A percentile compares a stretch with the other conserved stretches of the same genome.
phyloP scores from a whole-genome alignment of 2,113 vertebrate genomes.

The Bubo bubo region DNA sequence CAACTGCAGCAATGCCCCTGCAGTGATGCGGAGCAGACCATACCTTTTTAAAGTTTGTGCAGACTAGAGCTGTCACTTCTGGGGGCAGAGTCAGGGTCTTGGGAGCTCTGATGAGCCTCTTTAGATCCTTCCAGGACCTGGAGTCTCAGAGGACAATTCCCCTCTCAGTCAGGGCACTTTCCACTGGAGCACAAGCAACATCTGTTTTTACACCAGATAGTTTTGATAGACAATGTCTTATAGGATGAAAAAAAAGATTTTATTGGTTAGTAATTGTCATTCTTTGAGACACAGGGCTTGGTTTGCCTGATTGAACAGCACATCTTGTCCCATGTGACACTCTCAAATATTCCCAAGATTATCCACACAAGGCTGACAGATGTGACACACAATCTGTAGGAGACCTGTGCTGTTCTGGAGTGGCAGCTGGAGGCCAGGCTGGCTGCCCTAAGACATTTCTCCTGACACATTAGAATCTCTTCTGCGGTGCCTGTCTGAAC shows the following conservation, averaged over 20 bases:
- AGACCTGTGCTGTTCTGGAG: neutral
- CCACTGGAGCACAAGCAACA: fast-evolving
- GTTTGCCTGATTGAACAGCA: neutral
- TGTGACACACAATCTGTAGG: neutral
- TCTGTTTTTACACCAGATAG: neutral
- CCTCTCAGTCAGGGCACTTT: neutral
- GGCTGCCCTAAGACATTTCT: neutral
- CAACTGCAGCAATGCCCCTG: neutral
- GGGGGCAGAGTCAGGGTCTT: neutral
- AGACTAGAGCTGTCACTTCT: neutral
- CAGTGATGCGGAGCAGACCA: neutral
- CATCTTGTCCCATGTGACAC: too few relatives aligned
- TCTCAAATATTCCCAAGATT: neutral
- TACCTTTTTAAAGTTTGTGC: neutral
- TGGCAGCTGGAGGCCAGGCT: neutral
- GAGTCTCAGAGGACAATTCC: neutral
- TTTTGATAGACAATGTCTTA: neutral
- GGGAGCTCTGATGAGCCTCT: neutral
- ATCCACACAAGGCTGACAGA: neutral
- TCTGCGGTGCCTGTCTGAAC: neutral
- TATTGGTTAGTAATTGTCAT: neutral
- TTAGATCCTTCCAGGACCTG: neutral
- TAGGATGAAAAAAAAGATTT: neutral
- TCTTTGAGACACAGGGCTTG: neutral
- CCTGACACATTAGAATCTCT: neutral